Evolutionary conservation across 2,888 invertebrate species (phyloP), one percentile per base, ranked within the genome.

Genomic region (Idaea dimidiata): DNA sequence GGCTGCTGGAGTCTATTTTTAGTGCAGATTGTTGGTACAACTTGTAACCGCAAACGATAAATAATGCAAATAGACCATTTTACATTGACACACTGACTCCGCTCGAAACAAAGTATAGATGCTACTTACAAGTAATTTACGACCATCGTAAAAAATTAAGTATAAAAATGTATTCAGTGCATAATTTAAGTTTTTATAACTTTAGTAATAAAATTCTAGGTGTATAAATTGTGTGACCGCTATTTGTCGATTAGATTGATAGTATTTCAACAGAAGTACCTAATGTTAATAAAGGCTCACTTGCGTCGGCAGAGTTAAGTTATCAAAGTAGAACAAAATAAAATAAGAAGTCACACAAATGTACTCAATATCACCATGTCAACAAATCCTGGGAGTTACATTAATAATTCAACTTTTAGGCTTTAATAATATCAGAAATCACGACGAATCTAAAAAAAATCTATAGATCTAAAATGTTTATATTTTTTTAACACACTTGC

Each of bases 1-100:
- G 68, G 77, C 76, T 80, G 77, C 74, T 76, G 73, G 76, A 67
- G 66, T 81, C 84, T 88, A 88, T 87, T 86, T 86, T 86, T 87
- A 88, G 85, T 76, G 65, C 69, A 76, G 78, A 83, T 82, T 82
- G 83, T 84, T 83, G 83, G 81, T 81, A 80, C 79, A 74, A 76
- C 80, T 82, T 75, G 80, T 78, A 80, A 82, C 80, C 80, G 77
- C 80, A 79, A 73, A 72, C 77, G 76, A 84, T 86, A 85, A 85
- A 83, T 86, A 83, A 84, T 79, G 78, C 77, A 83, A 85, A 83
- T 79, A 79, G 76, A 79, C 72, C 77, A 78, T 79, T 80, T 77
- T 73, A 71, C 75, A 74, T 72, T 76, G 78, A 78, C 72, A 72
- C 72, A 75, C 73, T 75, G 72, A 73, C 76, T 72, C 67, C 67